Percentiles rank a stretch among this genome's conserved stretches.
Evolutionary conservation across 2,797 vertebrate species (phyloP).

Genomic region (Tinamus major): DNA sequence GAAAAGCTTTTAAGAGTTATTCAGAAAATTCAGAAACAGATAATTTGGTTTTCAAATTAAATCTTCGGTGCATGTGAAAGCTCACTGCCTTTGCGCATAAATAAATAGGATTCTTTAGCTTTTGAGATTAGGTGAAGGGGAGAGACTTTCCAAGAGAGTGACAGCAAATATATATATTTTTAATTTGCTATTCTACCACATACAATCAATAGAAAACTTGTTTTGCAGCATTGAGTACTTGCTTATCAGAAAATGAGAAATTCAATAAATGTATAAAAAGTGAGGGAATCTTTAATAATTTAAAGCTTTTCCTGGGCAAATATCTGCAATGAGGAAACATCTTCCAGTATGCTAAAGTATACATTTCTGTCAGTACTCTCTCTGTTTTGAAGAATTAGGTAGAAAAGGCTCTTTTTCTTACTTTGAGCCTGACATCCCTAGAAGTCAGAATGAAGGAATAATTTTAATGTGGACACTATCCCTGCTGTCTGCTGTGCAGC

Average conservation of each 20-base stretch:
- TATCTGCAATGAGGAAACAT: neutral
- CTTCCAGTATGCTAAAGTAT: neutral
- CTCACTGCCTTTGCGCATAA: neutral
- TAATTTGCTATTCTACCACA: no score
- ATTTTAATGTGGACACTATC: neutral
- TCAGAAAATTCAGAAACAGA: neutral
- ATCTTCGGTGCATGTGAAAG: neutral
- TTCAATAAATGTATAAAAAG: neutral
- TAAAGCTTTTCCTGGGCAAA: neutral
- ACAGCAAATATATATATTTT: neutral
- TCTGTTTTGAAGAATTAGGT: neutral
- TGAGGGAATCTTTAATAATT: neutral
- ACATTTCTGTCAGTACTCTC: neutral
- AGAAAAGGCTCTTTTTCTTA: neutral
- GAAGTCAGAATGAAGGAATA: neutral
- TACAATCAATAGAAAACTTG: neutral
- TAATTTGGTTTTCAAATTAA: neutral
- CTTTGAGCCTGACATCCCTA: neutral
- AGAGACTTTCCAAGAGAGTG: neutral
- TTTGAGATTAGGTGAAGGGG: neutral
- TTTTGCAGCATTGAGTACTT: neutral
- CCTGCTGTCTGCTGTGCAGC: neutral
- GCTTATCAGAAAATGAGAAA: neutral
- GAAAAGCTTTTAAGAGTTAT: neutral
- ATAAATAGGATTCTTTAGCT: neutral